Conservation (phyloP, 1,140 invertebrate genomes). For the Battus philenor region DNA sequence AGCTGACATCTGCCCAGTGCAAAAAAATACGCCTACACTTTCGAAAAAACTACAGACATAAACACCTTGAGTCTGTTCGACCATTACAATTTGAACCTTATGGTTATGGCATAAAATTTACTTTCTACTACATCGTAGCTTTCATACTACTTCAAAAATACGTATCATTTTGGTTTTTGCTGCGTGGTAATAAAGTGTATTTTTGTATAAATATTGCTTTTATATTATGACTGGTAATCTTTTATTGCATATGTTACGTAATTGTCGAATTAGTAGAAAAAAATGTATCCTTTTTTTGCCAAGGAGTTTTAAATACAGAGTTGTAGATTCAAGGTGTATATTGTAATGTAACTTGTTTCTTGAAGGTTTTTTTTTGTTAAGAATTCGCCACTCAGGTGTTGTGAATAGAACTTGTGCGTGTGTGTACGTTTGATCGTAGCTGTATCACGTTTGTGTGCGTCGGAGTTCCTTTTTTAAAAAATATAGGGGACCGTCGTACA, state of each 20-base stretch:
- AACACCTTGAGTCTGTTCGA: conserved; percentile 35
- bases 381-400: conserved; percentile 24
- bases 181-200: too few species aligned
- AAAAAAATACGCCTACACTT: conserved; percentile 46
- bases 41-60: conserved; percentile 25
- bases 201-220: too few species aligned
- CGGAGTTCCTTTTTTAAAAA: background rate
- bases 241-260: conserved; percentile 5
- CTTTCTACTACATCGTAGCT: too few species aligned
- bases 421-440: conserved; percentile 19
- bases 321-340: conserved; percentile 15
- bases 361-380: conserved; percentile 13
- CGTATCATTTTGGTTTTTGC: too few species aligned
- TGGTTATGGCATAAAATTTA: too few species aligned
- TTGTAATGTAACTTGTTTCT: conserved; percentile 4
- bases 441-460: background rate
- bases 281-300: conserved; percentile 1
- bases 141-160: too few species aligned
- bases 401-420: conserved; percentile 13
- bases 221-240: too few species aligned
- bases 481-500: too few species aligned
- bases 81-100: conserved; percentile 18
- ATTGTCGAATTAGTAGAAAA: conserved; percentile 3
- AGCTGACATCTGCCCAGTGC: conserved; percentile 50
- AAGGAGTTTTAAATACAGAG: too few species aligned